Percentiles rank a stretch among this genome's conserved stretches.
Conservation (phyloP, 2,888 invertebrate genomes). For the Chymomyza amoena region DNA sequence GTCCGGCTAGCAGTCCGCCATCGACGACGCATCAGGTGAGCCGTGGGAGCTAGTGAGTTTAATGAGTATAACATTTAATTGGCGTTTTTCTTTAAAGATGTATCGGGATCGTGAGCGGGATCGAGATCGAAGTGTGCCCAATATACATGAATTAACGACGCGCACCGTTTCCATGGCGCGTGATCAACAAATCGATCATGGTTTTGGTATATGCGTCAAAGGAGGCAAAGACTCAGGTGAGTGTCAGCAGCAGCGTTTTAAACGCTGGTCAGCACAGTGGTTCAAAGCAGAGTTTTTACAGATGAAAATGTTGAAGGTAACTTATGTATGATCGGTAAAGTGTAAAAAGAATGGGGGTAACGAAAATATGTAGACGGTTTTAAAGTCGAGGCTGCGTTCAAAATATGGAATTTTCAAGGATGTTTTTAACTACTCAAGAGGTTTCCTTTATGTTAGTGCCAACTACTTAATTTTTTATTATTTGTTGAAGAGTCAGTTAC, state of each 20-base stretch:
- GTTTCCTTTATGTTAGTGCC: no score
- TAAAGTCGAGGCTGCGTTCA: no score
- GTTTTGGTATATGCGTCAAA: conserved; percentile 94
- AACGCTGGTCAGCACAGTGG: neutral
- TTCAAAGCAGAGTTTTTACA: neutral
- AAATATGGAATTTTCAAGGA: no score
- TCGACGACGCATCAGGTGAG: conserved; percentile 87
- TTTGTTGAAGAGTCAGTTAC: no score
- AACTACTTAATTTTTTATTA: no score
- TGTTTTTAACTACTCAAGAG: no score
- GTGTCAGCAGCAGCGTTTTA: no score
- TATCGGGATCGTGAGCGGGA: conserved; percentile 81
- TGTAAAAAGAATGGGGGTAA: no score
- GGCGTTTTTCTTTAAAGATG: conserved; percentile 76
- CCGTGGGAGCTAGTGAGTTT: conserved; percentile 3
- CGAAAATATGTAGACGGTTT: no score
- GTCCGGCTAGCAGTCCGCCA: conserved; percentile 88
- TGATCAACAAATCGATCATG: conserved; percentile 89
- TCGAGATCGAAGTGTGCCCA: conserved; percentile 82
- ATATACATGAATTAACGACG: conserved; percentile 87
- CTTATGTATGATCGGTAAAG: no score
- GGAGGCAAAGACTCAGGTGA: conserved; percentile 93
- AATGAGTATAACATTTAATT: neutral
- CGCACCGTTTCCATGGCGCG: conserved; percentile 92
- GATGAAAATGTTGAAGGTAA: neutral